Percentiles rank a stretch among this genome's conserved stretches.
These are phyloP conservation scores for Deilephila porcellus DNA, from an alignment of 2,888 invertebrate genomes.

Conservation along the genomic window DNA sequence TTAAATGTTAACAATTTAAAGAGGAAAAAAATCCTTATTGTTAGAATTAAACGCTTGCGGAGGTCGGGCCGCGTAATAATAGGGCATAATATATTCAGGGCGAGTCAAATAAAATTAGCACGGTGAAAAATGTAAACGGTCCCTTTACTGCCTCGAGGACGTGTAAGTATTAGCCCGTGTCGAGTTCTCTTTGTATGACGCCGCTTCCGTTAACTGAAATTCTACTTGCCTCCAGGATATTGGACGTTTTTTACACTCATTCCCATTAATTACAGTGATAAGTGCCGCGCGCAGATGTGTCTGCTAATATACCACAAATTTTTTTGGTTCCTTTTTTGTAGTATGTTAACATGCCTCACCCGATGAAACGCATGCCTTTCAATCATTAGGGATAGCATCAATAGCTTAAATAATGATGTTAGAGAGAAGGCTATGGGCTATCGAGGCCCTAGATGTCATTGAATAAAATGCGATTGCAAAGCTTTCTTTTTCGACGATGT, in stretches of 20 bases:
- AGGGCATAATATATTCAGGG: conserved; percentile 83
- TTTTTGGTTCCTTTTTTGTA: not conserved
- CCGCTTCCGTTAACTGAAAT: conserved; percentile 37
- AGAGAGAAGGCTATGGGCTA: too few relatives aligned
- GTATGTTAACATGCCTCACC: too few relatives aligned
- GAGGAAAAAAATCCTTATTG: conserved; percentile 74
- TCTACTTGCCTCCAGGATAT: conserved; percentile 34
- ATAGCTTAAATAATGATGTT: too few relatives aligned
- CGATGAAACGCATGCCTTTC: too few relatives aligned
- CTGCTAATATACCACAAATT: not conserved
- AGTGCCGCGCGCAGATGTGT: not conserved
- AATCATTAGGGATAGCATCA: too few relatives aligned
- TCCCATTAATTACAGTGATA: not conserved
- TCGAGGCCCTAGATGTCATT: too few relatives aligned
- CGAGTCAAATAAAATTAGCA: conserved; percentile 84
- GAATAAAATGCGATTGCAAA: too few relatives aligned
- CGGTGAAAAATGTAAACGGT: conserved; percentile 84
- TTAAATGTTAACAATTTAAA: conserved; percentile 79
- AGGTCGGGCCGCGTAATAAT: conserved; percentile 77
- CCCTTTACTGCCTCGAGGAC: conserved; percentile 77
- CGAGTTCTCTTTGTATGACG: conserved; percentile 55
- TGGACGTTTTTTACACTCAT: conserved; percentile 32
- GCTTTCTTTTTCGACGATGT: too few relatives aligned
- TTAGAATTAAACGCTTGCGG: conserved; percentile 75
- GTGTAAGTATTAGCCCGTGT: conserved; percentile 74